These are phyloP conservation scores for Canis aureus DNA, from an alignment of 2,113 vertebrate species.

Conservation along the genomic window DNA sequence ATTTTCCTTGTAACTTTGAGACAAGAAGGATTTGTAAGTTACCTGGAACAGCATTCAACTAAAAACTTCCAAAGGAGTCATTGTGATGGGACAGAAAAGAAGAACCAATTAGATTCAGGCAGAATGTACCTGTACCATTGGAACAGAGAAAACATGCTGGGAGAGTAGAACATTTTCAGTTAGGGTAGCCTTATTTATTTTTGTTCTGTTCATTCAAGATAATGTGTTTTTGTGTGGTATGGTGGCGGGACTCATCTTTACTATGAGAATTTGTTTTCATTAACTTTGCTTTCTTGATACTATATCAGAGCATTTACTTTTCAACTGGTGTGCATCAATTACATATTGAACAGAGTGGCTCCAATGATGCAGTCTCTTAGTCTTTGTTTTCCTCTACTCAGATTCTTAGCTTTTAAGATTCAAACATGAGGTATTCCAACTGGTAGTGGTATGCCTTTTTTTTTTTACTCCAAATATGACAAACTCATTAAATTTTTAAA, in stretches of 20 bases:
- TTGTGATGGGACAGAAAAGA: not conserved
- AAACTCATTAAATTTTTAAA: not conserved
- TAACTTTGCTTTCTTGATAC: not conserved
- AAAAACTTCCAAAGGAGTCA: not conserved
- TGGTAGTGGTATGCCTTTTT: not conserved
- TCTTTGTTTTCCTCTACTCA: not conserved
- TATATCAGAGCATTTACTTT: constrained; percentile 3
- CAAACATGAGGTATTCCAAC: not conserved
- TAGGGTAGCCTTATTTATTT: not conserved
- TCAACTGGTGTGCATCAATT: not conserved
- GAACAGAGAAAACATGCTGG: not conserved
- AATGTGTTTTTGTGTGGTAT: not conserved
- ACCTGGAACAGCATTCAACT: not conserved
- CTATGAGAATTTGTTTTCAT: not conserved
- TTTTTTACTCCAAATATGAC: not conserved
- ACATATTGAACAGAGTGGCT: not conserved
- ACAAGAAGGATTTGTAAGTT: constrained; percentile 62
- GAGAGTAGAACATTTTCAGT: not conserved
- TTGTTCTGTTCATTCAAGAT: not conserved
- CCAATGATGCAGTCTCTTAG: not conserved
- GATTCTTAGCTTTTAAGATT: constrained; percentile 39
- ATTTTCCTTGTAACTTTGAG: constrained; percentile 57
- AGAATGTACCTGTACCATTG: not conserved
- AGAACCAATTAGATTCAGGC: not conserved
- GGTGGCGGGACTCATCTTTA: not conserved